These are phyloP conservation scores for Arvicanthis niloticus DNA, from an alignment of 2,113 vertebrate genomes.

Conservation along the genomic window DNA sequence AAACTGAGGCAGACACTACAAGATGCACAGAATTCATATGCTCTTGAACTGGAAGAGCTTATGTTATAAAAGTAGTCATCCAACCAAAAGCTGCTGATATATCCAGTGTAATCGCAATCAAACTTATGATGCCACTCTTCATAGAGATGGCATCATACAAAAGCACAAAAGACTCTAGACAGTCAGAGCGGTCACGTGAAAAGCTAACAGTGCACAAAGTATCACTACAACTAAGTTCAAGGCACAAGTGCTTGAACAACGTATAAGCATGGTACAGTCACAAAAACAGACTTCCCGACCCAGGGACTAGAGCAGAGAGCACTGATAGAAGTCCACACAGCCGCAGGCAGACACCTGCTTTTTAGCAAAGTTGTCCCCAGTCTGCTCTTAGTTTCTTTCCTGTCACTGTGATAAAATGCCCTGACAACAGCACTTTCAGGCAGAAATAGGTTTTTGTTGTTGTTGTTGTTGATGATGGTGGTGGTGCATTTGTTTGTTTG, in stretches of 20 bases:
- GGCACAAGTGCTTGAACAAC: neutral
- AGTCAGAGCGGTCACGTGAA: neutral
- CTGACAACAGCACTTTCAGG: neutral
- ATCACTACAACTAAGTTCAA: neutral
- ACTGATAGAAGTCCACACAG: neutral
- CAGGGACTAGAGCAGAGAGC: neutral
- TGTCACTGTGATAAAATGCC: neutral
- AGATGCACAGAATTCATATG: neutral
- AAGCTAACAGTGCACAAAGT: neutral
- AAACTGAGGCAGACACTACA: neutral
- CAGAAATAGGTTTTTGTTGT: neutral
- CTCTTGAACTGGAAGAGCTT: neutral
- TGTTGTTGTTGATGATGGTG: neutral
- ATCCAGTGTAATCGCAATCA: neutral
- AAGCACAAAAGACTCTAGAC: neutral
- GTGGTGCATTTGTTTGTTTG: neutral
- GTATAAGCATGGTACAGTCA: neutral
- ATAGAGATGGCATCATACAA: neutral
- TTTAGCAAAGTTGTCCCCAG: neutral
- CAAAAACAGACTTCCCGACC: neutral
- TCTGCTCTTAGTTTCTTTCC: neutral
- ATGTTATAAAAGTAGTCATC: neutral
- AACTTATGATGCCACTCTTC: neutral
- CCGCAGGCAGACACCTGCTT: neutral
- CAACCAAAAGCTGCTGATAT: neutral